These are phyloP conservation scores for Tetramorium simillimum DNA, from an alignment of 1,140 invertebrate genomes.

Conservation along the genomic window DNA sequence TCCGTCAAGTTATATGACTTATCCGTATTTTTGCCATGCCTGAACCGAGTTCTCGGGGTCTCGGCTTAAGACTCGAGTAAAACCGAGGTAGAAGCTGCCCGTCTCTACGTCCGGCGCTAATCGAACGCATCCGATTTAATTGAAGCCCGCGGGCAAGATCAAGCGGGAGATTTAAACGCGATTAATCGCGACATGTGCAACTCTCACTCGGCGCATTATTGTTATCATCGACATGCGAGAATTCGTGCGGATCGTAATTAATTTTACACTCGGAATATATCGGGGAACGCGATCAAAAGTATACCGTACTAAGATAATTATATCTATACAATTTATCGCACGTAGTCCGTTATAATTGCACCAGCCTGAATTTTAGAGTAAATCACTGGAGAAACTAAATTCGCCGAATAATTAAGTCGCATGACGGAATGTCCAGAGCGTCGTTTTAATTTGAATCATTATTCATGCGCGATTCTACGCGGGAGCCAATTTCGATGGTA, in stretches of 20 bases:
- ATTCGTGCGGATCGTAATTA: slow-evolving; percentile 58
- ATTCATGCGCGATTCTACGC: slow-evolving; percentile 25
- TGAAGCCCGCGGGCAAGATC: slow-evolving; percentile 33
- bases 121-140: slow-evolving; percentile 26
- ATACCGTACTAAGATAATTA: not conserved
- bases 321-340: not conserved
- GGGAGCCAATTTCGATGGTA: slow-evolving; percentile 13
- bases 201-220: not conserved
- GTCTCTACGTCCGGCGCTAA: not conserved
- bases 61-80: slow-evolving; percentile 14
- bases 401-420: not conserved
- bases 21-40: slow-evolving; percentile 34
- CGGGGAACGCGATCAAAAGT: slow-evolving; percentile 33
- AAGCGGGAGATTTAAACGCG: slow-evolving; percentile 37
- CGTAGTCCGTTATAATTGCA: not conserved
- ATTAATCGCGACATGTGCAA: slow-evolving; percentile 51
- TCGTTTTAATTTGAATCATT: slow-evolving; percentile 20
- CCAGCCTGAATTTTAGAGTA: not conserved
- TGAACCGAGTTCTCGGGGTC: not conserved
- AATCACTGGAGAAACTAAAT: not conserved
- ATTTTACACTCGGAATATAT: slow-evolving; percentile 45
- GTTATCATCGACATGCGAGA: slow-evolving; percentile 57
- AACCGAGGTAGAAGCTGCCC: slow-evolving; percentile 3
- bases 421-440: not conserved
- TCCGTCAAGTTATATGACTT: slow-evolving; percentile 55